Base-by-base conservation (phyloP, 2,797 vertebrate genomes). In the Danio jaintianensis region DNA sequence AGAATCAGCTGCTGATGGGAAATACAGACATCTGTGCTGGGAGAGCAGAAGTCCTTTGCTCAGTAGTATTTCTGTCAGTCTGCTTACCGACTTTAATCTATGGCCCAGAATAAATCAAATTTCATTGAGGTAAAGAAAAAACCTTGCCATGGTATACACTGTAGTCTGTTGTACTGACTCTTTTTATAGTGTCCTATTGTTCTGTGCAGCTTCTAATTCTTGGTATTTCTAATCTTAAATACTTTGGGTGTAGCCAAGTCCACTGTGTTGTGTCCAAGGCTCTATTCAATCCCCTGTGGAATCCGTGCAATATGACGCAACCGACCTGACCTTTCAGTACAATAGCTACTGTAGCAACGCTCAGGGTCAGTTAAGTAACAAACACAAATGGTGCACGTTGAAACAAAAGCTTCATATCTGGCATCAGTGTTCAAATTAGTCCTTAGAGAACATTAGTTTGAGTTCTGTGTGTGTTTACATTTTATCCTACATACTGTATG, bases 251-350 rank as follows among this genome's bases (percentile, higher is more conserved):
- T 72, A 29, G 59, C 22, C n/a, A 55, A 62, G 48, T 58, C 58
- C 8, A 12, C 47, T 69, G n/a, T 70, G 36, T 56, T 67, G 69
- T 68, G 36, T 48, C 42, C n/a, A 67, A 42, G 29, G 6, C 66
- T 55, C 42, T 79, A 6, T 58, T 64, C 50, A 83, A 83, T 83
- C 64, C 58, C 18, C 69, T 75, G 73, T 45, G 84, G 78, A 85
- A 85, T 85, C 56, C 55, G 59, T 71, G 58, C 74, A 62, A 29
- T 56, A 64, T 81, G 73, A 83, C 9, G 61, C 64, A 66, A 78
- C 52, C n/a, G 4, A 48, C 69, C 78, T 78, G 75, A 80, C 78
- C 70, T 62, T 74, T 74, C 45, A 38, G 61, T 47, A 67, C 75
- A 75, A 55, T 66, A 75, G 76, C 75, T 47, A 74, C 79, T 75